Percentiles rank a stretch among this genome's conserved stretches.
phyloP scores from a whole-genome alignment of 2,113 vertebrate species.

The Paracanthobrama guichenoti region DNA sequence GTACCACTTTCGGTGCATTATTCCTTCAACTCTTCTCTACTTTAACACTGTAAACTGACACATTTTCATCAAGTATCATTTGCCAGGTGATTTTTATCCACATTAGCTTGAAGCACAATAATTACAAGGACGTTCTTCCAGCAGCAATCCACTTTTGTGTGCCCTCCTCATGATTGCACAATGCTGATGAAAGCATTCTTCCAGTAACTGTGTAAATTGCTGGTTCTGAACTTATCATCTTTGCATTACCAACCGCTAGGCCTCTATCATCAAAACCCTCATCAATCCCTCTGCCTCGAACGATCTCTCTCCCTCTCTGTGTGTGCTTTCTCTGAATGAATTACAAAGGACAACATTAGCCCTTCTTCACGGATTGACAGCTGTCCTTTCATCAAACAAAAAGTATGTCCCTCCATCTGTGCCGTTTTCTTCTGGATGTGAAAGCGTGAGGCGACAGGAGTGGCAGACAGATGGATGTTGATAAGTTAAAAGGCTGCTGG shows the following conservation, averaged over 20 bases:
- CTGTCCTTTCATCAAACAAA: constrained; percentile 25
- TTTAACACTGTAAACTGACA: not conserved
- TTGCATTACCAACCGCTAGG: constrained; percentile 8
- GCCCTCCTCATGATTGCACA: not conserved
- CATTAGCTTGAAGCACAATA: not conserved
- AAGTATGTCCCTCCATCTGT: constrained; percentile 18
- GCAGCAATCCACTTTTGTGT: not conserved
- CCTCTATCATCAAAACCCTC: constrained; percentile 3
- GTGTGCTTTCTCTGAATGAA: not conserved
- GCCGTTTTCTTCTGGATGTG: constrained; percentile 30
- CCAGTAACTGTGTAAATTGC: constrained; percentile 10
- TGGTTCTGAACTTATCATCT: constrained; percentile 21
- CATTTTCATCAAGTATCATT: constrained; percentile 19
- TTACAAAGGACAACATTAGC: constrained; percentile 12
- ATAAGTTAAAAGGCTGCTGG: constrained; percentile 3
- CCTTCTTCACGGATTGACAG: constrained; percentile 35
- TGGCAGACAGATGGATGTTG: constrained; percentile 38
- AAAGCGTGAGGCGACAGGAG: constrained; percentile 40
- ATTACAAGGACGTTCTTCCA: not conserved
- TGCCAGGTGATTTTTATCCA: not conserved
- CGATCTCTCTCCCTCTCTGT: not conserved
- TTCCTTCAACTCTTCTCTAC: not conserved
- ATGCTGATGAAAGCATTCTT: constrained; percentile 40
- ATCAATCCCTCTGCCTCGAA: not conserved
- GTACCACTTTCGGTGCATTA: not conserved